phyloP scores from a whole-genome alignment of 2,888 invertebrate species.

The Aporophyla nigra region DNA sequence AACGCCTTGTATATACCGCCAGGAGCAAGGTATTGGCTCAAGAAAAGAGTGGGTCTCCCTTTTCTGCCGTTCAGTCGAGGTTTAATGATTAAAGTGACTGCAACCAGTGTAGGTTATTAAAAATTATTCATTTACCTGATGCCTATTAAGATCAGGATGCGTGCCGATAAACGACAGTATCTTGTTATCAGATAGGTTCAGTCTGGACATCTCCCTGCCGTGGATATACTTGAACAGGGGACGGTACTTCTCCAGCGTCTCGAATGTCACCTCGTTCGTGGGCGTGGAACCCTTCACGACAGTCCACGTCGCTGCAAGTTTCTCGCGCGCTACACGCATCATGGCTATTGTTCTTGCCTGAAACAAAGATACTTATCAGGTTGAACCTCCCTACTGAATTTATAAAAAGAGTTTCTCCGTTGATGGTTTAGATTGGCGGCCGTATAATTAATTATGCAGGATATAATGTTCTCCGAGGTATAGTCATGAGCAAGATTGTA shows the following conservation, averaged over 20 bases:
- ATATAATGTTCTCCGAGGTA: not conserved
- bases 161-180: constrained; percentile 84
- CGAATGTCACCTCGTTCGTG: constrained; percentile 68
- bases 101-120: too few relatives aligned
- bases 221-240: constrained; percentile 85
- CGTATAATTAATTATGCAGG: not conserved
- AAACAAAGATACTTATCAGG: constrained; percentile 9
- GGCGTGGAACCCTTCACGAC: constrained; percentile 75
- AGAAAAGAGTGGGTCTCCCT: too few relatives aligned
- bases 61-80: too few relatives aligned
- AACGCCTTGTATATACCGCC: too few relatives aligned
- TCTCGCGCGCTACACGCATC: constrained; percentile 84
- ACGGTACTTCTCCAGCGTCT: constrained; percentile 80
- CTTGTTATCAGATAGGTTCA: constrained; percentile 79
- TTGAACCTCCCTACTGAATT: not conserved
- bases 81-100: too few relatives aligned
- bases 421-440: too few relatives aligned
- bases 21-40: too few relatives aligned
- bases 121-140: constrained; percentile 74
- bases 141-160: constrained; percentile 82
- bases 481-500: not conserved
- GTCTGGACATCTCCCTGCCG: constrained; percentile 82
- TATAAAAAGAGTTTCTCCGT: not conserved
- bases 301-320: constrained; percentile 80
- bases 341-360: constrained; percentile 86